Base-by-base conservation (phyloP, 1,140 invertebrate genomes). In the Diplogasteroides magnus region DNA sequence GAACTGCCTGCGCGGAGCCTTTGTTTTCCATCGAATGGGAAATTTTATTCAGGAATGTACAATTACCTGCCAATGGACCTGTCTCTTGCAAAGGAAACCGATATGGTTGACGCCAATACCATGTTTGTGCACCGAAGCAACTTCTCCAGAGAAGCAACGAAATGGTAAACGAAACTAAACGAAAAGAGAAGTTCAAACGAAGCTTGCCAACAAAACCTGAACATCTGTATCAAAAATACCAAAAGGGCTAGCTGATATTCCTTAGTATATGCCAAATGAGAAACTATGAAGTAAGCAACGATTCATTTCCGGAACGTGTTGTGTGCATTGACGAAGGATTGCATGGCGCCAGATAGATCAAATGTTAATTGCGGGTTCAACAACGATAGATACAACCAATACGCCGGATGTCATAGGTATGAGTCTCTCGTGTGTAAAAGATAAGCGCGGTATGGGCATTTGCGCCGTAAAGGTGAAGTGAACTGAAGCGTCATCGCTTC, bases 41-140 rank as follows among this genome's bases (percentile, higher is more conserved):
- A 65, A 26, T 65, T 65, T 13, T 27, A 31, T 56, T 23, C 28
- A 65, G 64, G 48, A 31, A 65, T 65, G 64, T 65, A 65, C 64
- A 56, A 65, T 27, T 65, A 65, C 26, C n/a, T 65, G 32, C 64
- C 64, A 6, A 32, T 65, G 27, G 64, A 65, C 48, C n/a, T 56
- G n/a, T 28, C 64, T 23, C 26, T 65, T 55, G 13, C 32, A n/a
- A 32, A 55, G 26, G 31, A 48, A 25, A 26, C 28, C 27, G 64
- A 65, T 15, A 65, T 65, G 64, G 31, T 65, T 27, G 64, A 65
- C 19, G 64, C 64, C 6, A 65, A 65, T 29, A 65, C 56, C 26
- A 65, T 65, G 64, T 28, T 65, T 0, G 55, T 65, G 27, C 31
- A 37, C 26, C 32, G 55, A 37, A 65, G 25, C 31, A 32, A 65